Evolutionary conservation across 2,797 vertebrate species (phyloP).

Genomic region (Melanotaenia parkinsoni): DNA sequence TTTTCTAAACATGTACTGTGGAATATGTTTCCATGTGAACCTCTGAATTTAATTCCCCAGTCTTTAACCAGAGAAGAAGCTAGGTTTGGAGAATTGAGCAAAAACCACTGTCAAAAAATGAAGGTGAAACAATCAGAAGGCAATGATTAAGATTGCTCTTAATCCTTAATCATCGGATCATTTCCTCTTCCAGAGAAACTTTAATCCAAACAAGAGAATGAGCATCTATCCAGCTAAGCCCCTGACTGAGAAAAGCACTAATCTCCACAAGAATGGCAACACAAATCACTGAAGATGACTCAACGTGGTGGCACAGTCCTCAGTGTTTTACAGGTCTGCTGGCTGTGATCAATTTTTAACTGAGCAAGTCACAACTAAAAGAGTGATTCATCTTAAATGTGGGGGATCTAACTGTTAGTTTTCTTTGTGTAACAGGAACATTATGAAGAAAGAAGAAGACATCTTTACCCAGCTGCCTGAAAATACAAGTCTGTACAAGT

Average conservation of each 20-base stretch:
- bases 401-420: slow-evolving; percentile 1
- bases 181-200: neutral
- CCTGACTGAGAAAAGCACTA: slow-evolving; percentile 8
- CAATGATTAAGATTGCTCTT: too few species aligned
- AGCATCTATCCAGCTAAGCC: neutral
- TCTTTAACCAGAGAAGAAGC: too few species aligned
- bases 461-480: neutral
- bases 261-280: slow-evolving; percentile 52
- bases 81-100: too few species aligned
- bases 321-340: neutral
- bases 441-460: neutral
- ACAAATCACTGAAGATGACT: neutral
- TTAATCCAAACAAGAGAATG: slow-evolving; percentile 9
- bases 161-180: too few species aligned
- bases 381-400: neutral
- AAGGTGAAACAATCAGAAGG: slow-evolving; percentile 15
- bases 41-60: too few species aligned
- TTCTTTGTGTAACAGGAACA: slow-evolving; percentile 2
- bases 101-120: slow-evolving; percentile 14
- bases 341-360: neutral
- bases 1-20: neutral
- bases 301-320: neutral
- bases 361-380: neutral
- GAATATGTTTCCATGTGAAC: too few species aligned
- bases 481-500: neutral